These are phyloP conservation scores for Pagrus major DNA, from an alignment of 2,113 vertebrate species.

Conservation along the genomic window DNA sequence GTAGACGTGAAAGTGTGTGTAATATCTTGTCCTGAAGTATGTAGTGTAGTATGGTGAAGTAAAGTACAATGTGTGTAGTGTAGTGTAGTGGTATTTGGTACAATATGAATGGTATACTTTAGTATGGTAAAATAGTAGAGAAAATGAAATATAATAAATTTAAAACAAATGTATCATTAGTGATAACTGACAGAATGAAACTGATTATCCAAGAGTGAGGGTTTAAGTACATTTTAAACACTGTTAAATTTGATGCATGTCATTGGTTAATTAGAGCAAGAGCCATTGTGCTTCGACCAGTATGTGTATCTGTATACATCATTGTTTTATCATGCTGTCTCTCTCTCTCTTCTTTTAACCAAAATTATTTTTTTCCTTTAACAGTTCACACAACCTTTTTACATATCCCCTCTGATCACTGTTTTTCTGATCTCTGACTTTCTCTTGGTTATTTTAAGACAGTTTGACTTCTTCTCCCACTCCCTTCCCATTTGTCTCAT, in stretches of 20 bases:
- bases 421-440: conserved; percentile 4
- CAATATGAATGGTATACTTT: too few species aligned
- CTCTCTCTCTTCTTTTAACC: too few species aligned
- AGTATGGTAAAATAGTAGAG: neutral
- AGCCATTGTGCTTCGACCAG: neutral
- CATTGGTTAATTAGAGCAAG: neutral
- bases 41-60: neutral
- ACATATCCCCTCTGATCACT: neutral
- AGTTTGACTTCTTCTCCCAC: conserved; percentile 21
- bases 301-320: neutral
- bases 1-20: neutral
- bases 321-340: neutral
- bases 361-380: neutral
- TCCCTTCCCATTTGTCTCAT: conserved; percentile 47
- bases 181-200: neutral
- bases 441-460: conserved; percentile 13
- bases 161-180: neutral
- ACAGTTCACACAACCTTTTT: neutral
- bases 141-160: neutral
- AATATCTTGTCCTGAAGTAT: neutral
- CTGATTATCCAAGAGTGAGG: neutral
- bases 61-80: too few species aligned
- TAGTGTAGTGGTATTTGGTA: too few species aligned
- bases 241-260: neutral
- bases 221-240: neutral